Conservation (phyloP, 2,888 invertebrate species). For the Melangyna quadrimaculata region DNA sequence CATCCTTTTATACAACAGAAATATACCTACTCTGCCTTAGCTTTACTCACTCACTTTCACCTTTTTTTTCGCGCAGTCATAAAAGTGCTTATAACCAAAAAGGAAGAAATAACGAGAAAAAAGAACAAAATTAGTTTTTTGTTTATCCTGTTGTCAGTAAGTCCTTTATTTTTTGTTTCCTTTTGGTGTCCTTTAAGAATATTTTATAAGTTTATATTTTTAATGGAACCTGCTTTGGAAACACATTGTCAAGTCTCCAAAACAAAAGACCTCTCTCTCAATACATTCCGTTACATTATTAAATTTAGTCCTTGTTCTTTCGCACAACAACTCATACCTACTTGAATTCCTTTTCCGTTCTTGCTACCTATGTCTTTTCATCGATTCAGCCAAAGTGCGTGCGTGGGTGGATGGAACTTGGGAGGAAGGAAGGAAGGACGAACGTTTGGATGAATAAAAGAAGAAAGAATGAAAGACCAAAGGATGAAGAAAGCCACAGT, state of each 20-base stretch:
- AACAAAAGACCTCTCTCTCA: constrained; percentile 45
- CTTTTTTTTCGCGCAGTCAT: constrained; percentile 45
- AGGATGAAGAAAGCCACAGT: not conserved
- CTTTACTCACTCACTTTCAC: constrained; percentile 39
- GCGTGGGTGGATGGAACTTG: too few relatives aligned
- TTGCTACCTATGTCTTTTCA: not conserved
- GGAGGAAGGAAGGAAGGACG: too few relatives aligned
- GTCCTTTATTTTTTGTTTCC: not conserved
- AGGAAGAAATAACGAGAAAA: not conserved
- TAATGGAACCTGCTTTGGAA: constrained; percentile 26
- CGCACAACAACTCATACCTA: not conserved
- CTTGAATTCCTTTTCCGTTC: constrained; percentile 26
- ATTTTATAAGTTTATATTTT: constrained; percentile 1
- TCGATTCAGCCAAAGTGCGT: constrained; percentile 19
- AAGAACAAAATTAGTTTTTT: constrained; percentile 8
- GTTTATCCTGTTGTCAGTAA: not conserved
- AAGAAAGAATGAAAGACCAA: not conserved
- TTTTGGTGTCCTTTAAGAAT: constrained; percentile 3
- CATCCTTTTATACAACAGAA: not conserved
- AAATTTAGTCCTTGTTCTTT: constrained; percentile 58
- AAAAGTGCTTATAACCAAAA: constrained; percentile 14
- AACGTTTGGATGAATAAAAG: not conserved
- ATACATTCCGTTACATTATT: constrained; percentile 68
- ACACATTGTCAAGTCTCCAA: not conserved
- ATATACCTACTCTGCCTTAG: not conserved